Evolutionary conservation across 2,797 vertebrate genomes (phyloP).

Genomic region (Pelodytes ibericus): DNA sequence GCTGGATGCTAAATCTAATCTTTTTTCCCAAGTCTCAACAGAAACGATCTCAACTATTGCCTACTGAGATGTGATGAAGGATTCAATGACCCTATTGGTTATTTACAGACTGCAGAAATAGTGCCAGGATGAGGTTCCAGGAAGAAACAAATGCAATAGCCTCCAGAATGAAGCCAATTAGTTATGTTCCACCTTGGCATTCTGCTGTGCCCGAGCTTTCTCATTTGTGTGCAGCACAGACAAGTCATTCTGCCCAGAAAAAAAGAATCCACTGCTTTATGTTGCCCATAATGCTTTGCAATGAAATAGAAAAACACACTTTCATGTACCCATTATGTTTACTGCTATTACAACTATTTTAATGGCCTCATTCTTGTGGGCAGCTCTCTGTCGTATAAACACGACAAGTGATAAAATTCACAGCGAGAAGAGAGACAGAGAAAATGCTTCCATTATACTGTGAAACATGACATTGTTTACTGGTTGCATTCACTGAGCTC

Average conservation of each 20-base stretch:
- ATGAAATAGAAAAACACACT: conserved; percentile 26
- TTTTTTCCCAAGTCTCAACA: conserved; percentile 26
- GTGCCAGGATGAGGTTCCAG: conserved; percentile 37
- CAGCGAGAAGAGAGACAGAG: conserved; percentile 5
- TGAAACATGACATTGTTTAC: too few species aligned
- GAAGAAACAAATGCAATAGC: conserved; percentile 34
- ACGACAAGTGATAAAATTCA: conserved; percentile 18
- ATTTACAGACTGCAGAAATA: conserved; percentile 34
- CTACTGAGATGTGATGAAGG: conserved; percentile 26
- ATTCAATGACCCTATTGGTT: conserved; percentile 39
- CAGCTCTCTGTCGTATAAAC: conserved; percentile 15
- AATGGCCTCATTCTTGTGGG: conserved; percentile 25
- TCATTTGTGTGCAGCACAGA: conserved; percentile 24
- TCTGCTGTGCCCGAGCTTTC: conserved; percentile 6
- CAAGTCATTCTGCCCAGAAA: conserved; percentile 20
- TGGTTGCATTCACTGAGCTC: too few species aligned
- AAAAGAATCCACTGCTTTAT: conserved; percentile 27
- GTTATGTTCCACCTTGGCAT: conserved; percentile 45
- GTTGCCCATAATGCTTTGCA: conserved; percentile 35
- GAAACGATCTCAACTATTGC: conserved; percentile 26
- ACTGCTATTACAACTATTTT: conserved; percentile 20
- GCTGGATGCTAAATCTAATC: conserved; percentile 26
- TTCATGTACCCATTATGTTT: conserved; percentile 23
- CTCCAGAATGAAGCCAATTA: conserved; percentile 44
- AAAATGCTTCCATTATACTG: not conserved